Evolutionary conservation across 2,113 vertebrate species (phyloP), one percentile per base, ranked within the genome.

Genomic region (Podiceps cristatus): DNA sequence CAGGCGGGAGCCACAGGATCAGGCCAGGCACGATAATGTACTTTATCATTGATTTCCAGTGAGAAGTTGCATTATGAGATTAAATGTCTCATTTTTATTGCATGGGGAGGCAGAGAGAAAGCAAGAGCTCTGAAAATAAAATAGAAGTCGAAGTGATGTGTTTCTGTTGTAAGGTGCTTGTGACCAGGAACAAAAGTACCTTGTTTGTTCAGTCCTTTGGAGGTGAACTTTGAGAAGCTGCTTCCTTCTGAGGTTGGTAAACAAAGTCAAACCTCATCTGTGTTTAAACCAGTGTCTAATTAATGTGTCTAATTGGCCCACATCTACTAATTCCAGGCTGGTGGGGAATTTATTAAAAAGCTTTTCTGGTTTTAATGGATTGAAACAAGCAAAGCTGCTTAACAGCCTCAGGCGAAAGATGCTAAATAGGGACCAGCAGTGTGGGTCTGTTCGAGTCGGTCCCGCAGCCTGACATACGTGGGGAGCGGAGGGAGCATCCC

Each of bases 1-100:
- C 93, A 93, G 19, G 42, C 37, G 10, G 69, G 71, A 94, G 85
- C 74, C 22, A 1, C 92, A 69, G 89, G 94, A 79, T 85, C 76
- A 73, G 80, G 55, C 50, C 50, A 37, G 76, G 86, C 69, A 82
- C 56, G 69, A 58, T 94, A 96, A 96, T 88, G 91, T 37, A 79
- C 58, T 75, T 94, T 59, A 69, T 50, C 91, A 94, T 96, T 82
- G 93, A 96, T 96, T 97, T 95, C 92, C 87, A 91, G 77, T 3
- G 18, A 97, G 93, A 85, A 93, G 63, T 69, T 91, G 87, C 87
- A 84, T 96, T 96, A 95, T 90, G 93, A 96, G 91, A 95, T 97
- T 95, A 91, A 96, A 79, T 94, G 63, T 76, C 93, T 96, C 78
- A 66, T 91, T 96, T 96, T 96, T 95, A 96, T 95, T 94, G 91